A percentile compares a stretch with the other conserved stretches of the same genome.
These are phyloP conservation scores for Agrenia bidenticulata DNA, from an alignment of 2,888 invertebrate species.

Conservation along the genomic window DNA sequence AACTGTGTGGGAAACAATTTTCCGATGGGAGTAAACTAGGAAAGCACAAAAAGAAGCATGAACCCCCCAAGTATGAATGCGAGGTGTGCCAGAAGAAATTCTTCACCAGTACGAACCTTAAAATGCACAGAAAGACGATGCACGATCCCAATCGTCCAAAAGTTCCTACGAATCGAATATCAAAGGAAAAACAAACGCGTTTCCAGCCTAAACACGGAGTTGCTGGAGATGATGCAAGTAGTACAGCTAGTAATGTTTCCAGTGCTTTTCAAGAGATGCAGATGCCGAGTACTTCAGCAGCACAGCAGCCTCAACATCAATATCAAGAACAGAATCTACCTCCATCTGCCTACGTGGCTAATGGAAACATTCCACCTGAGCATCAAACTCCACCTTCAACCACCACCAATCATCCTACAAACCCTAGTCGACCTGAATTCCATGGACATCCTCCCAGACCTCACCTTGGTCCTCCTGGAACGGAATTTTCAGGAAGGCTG, in stretches of 20 bases:
- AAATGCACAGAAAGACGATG: neutral
- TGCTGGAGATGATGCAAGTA: neutral
- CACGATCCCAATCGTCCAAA: neutral
- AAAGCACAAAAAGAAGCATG: constrained; percentile 4
- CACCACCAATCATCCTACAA: neutral
- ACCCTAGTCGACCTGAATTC: neutral
- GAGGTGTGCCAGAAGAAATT: neutral
- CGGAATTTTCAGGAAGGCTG: neutral
- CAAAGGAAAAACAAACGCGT: neutral
- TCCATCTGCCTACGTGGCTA: neutral
- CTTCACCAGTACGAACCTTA: constrained; percentile 6
- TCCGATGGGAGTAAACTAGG: constrained; percentile 4
- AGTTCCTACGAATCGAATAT: neutral
- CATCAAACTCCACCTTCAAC: neutral
- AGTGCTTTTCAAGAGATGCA: neutral
- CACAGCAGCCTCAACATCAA: neutral
- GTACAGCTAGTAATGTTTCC: constrained; percentile 1
- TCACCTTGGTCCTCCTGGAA: neutral
- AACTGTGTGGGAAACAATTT: constrained; percentile 1
- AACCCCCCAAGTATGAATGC: constrained; percentile 2
- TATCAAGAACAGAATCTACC: neutral
- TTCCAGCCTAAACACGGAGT: neutral
- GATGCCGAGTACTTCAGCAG: neutral
- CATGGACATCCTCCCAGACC: neutral
- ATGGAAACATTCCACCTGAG: neutral